A percentile compares a stretch with the other conserved stretches of the same genome.
Evolutionary conservation across 2,888 invertebrate genomes (phyloP).

Genomic region (Cerastis rubricosa): DNA sequence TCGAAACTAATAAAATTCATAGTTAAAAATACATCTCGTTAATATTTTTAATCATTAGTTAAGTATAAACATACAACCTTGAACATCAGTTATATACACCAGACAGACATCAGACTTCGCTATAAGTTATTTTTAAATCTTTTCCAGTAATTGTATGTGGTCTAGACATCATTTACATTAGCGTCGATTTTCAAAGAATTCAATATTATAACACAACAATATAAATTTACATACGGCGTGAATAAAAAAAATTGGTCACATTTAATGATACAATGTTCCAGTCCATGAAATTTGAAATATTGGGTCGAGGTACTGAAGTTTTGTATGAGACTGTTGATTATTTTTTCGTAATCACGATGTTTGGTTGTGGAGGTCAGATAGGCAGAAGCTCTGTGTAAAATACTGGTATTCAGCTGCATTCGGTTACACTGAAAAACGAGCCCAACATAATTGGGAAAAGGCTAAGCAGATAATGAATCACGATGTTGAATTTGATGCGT

Average conservation of each 20-base stretch:
- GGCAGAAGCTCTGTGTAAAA: no score
- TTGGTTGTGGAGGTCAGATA: no score
- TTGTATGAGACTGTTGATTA: neutral
- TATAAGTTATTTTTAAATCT: neutral
- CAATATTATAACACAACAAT: neutral
- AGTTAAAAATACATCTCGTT: neutral
- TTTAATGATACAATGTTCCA: neutral
- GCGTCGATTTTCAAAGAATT: neutral
- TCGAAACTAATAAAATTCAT: neutral
- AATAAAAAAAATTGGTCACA: neutral
- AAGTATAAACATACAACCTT: neutral
- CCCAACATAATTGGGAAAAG: no score
- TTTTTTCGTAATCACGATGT: neutral
- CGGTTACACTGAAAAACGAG: no score
- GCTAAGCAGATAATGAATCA: no score
- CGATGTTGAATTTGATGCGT: no score
- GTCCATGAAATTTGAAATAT: neutral
- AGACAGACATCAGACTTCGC: no score
- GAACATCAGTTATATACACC: neutral
- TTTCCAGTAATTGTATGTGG: neutral
- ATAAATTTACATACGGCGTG: neutral
- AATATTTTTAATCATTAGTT: neutral
- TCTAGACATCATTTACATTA: neutral
- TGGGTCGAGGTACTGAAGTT: neutral
- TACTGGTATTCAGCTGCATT: no score